Evolutionary conservation across 2,113 vertebrate genomes (phyloP).

Genomic region (Anarhynchus alexandrinus): DNA sequence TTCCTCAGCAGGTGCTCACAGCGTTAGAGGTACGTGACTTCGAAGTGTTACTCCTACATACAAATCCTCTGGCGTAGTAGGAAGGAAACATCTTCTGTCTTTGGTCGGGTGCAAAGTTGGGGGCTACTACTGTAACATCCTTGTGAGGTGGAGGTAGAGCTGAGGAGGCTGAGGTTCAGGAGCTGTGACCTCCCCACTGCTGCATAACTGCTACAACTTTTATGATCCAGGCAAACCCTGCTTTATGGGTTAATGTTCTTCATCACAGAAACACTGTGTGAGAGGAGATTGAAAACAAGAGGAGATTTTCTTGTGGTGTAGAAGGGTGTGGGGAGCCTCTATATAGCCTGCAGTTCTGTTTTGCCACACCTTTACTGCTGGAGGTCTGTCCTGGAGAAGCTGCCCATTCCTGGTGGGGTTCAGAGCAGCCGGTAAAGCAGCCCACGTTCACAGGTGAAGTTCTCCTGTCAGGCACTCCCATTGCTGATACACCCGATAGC

Average conservation of each 20-base stretch:
- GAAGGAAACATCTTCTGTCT: background rate
- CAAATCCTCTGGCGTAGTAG: background rate
- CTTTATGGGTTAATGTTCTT: background rate
- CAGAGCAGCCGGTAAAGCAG: background rate
- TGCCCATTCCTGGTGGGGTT: background rate
- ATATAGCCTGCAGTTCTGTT: background rate
- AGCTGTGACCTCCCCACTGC: background rate
- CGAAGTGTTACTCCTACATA: background rate
- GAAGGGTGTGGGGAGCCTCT: background rate
- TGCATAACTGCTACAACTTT: rapidly evolving
- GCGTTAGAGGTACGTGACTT: background rate
- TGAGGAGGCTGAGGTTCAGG: background rate
- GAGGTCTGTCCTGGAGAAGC: background rate
- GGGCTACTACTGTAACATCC: background rate
- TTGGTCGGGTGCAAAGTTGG: background rate
- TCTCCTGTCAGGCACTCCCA: background rate
- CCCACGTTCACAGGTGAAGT: background rate
- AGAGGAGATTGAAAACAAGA: background rate
- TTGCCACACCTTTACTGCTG: background rate
- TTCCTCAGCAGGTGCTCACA: constrained; percentile 5
- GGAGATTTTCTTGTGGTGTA: background rate
- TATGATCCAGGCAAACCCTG: background rate
- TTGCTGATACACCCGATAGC: background rate
- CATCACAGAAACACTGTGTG: background rate
- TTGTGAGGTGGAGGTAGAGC: background rate